Evolutionary conservation across 2,888 invertebrate species (phyloP).

Genomic region (Euproctis similis): DNA sequence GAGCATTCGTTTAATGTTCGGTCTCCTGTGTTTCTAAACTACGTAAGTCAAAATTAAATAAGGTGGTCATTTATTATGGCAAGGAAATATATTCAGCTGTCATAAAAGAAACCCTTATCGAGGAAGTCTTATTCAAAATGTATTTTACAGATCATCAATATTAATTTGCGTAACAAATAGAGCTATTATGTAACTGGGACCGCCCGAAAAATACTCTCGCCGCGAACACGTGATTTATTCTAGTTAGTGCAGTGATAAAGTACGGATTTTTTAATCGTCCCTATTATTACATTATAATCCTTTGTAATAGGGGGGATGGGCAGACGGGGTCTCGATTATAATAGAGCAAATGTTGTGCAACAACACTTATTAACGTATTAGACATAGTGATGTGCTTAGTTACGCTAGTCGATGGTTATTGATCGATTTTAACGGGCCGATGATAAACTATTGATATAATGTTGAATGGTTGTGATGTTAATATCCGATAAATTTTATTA

Average conservation of each 20-base stretch:
- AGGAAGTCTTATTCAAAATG: conserved; percentile 5
- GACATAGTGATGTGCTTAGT: conserved; percentile 33
- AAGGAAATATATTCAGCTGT: conserved; percentile 1
- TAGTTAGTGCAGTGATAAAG: conserved; percentile 29
- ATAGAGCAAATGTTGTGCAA: conserved; percentile 60
- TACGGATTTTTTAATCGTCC: conserved; percentile 56
- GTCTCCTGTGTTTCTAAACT: too few species aligned
- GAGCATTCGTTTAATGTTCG: too few species aligned
- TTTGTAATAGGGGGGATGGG: conserved; percentile 47
- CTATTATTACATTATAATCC: conserved; percentile 60
- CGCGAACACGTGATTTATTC: conserved; percentile 48
- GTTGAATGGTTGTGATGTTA: too few species aligned
- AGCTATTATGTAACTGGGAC: conserved; percentile 22
- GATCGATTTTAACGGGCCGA: conserved; percentile 5
- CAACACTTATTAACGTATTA: conserved; percentile 54
- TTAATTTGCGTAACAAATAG: conserved; percentile 26
- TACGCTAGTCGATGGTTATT: conserved; percentile 12
- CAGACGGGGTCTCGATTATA: conserved; percentile 46
- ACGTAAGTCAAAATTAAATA: too few species aligned
- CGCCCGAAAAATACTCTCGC: conserved; percentile 41
- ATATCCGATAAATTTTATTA: too few species aligned
- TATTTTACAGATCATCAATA: conserved; percentile 31
- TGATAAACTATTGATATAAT: background rate
- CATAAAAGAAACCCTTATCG: conserved; percentile 1
- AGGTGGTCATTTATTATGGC: too few species aligned